phyloP scores from a whole-genome alignment of 2,113 vertebrate species.

The Microtus oregoni region DNA sequence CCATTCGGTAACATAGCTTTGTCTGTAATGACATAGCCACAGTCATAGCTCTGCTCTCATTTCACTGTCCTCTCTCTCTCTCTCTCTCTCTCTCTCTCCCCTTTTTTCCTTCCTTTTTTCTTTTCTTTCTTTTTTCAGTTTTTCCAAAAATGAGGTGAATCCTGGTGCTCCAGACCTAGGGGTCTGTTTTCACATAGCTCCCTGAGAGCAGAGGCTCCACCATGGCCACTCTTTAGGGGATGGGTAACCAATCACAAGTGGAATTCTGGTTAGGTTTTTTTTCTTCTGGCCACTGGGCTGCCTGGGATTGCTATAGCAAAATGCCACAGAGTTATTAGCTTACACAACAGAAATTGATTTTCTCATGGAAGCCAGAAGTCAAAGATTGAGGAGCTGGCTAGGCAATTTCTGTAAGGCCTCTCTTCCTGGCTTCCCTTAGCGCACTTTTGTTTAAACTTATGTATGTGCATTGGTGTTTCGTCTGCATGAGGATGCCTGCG shows the following conservation, averaged over 20 bases:
- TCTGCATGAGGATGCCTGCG: neutral
- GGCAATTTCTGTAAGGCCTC: neutral
- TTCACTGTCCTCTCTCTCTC: neutral
- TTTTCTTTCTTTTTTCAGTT: neutral
- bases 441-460: no score
- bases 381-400: neutral
- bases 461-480: neutral
- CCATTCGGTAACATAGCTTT: neutral
- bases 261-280: neutral
- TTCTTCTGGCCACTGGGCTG: neutral
- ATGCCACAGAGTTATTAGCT: neutral
- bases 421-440: neutral
- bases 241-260: neutral
- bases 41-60: neutral
- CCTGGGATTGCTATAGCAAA: neutral
- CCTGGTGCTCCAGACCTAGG: neutral
- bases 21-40: neutral
- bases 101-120: no score
- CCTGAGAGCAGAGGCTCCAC: neutral
- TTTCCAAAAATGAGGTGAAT: neutral
- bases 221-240: neutral
- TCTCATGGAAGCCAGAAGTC: neutral
- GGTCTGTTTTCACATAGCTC: neutral
- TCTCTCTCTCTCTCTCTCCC: no score
- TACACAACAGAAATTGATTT: constrained; percentile 9